These are phyloP conservation scores for Laspeyria flexula DNA, from an alignment of 2,888 invertebrate genomes.

Conservation along the genomic window DNA sequence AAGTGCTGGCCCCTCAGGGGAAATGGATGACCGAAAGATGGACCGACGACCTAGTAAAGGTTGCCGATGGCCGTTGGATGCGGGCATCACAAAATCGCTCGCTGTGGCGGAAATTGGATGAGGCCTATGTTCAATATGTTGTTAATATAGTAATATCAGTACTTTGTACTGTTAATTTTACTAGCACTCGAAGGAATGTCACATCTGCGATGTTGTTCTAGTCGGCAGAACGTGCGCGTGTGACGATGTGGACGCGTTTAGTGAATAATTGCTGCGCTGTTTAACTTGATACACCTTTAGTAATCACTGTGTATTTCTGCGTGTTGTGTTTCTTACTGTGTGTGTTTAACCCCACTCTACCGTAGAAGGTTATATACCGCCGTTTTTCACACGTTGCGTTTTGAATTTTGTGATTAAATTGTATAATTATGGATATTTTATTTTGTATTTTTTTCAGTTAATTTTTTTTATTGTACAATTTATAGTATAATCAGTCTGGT, in stretches of 20 bases:
- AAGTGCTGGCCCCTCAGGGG: no score
- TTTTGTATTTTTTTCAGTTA: no score
- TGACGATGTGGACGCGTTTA: constrained; percentile 42
- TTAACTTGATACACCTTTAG: constrained; percentile 41
- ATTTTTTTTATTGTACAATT: no score
- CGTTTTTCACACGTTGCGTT: background rate
- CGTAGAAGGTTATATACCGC: background rate
- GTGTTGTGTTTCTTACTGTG: constrained; percentile 7
- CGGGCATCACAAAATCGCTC: no score
- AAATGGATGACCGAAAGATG: no score
- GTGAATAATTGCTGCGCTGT: constrained; percentile 46
- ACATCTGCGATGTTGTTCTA: constrained; percentile 14
- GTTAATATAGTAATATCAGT: background rate
- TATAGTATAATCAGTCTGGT: no score
- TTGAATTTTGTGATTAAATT: background rate
- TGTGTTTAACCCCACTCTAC: background rate
- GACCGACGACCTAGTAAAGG: no score
- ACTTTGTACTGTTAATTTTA: background rate
- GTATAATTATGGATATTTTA: no score
- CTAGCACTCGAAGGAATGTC: constrained; percentile 12
- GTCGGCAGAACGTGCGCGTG: constrained; percentile 28
- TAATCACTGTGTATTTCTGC: constrained; percentile 20
- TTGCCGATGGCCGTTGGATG: no score
- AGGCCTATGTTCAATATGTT: no score
- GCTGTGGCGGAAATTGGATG: no score